Evolutionary conservation across 2,888 invertebrate species (phyloP).

Genomic region (Thysanoteuthis rhombus): DNA sequence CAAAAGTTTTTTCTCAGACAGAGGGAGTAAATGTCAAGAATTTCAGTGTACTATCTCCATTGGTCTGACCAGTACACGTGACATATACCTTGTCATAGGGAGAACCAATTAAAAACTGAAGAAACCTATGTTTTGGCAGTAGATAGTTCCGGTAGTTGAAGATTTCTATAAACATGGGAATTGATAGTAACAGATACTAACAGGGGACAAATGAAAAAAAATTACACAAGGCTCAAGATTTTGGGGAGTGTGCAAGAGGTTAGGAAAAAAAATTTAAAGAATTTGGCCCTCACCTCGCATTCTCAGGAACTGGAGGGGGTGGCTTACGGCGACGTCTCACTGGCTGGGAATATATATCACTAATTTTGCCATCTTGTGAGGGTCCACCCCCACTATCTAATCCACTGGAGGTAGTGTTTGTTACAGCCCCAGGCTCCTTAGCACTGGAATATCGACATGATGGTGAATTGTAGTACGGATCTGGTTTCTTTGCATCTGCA

Average conservation of each 20-base stretch:
- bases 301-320: constrained; percentile 26
- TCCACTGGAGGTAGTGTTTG: not conserved
- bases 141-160: too few species aligned
- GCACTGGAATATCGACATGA: constrained; percentile 12
- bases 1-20: too few species aligned
- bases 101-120: too few species aligned
- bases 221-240: not conserved
- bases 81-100: too few species aligned
- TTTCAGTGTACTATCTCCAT: too few species aligned
- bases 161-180: too few species aligned
- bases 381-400: not conserved
- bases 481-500: not conserved
- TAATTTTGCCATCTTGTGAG: constrained; percentile 13
- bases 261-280: not conserved
- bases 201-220: too few species aligned
- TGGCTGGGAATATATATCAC: constrained; percentile 24
- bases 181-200: too few species aligned
- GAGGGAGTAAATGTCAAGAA: too few species aligned
- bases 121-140: too few species aligned
- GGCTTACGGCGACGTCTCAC: not conserved
- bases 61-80: too few species aligned
- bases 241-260: not conserved
- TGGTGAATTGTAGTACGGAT: not conserved
- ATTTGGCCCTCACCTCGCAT: not conserved
- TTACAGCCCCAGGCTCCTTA: not conserved